These are phyloP conservation scores for Anthophora plumipes DNA, from an alignment of 2,888 invertebrate genomes.

Conservation along the genomic window DNA sequence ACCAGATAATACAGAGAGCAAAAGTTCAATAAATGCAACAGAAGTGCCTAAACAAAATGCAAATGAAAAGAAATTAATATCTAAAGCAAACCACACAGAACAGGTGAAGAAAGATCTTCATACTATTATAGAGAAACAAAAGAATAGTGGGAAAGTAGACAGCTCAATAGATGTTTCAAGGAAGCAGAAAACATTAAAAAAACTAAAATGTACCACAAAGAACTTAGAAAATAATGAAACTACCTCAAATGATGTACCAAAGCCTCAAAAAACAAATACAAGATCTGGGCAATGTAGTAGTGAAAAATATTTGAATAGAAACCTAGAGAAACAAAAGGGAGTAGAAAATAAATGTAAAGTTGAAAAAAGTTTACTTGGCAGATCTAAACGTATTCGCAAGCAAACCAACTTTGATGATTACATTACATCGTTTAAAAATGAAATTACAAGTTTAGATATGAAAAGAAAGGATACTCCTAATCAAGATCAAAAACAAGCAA, in stretches of 20 bases:
- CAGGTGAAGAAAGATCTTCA: constrained; percentile 4
- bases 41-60: constrained; percentile 43
- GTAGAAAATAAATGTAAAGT: constrained; percentile 1
- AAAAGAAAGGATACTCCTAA: constrained; percentile 6
- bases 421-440: constrained; percentile 14
- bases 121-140: constrained; percentile 3
- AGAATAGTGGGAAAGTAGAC: constrained; percentile 1
- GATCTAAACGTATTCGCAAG: constrained; percentile 46
- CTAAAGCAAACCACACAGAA: constrained; percentile 1
- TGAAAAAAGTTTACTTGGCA: constrained; percentile 25
- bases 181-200: background rate
- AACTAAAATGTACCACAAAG: background rate
- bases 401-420: constrained; percentile 42
- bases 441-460: background rate
- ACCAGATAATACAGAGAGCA: constrained; percentile 2
- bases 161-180: background rate
- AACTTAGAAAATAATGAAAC: constrained; percentile 13
- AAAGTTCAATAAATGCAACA: constrained; percentile 15
- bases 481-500: background rate
- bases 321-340: background rate
- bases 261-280: constrained; percentile 1
- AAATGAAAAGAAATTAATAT: constrained; percentile 15
- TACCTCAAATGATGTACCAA: constrained; percentile 42
- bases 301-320: background rate
- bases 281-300: background rate